These are phyloP conservation scores for Cephus pygmeus DNA, from an alignment of 2,888 invertebrate genomes.

Conservation along the genomic window DNA sequence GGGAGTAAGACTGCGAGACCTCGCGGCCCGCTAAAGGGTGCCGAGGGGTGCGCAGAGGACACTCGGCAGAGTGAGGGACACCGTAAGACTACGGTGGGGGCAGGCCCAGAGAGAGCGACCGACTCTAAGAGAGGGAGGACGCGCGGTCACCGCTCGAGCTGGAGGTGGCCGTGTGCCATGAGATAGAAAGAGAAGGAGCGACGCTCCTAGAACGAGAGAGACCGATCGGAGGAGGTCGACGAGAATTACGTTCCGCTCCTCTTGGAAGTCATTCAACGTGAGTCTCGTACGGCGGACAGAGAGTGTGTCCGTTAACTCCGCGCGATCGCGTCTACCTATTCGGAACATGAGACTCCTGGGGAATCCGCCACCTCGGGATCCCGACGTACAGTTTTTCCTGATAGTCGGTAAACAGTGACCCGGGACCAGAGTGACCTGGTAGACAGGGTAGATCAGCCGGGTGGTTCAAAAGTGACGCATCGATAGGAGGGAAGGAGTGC, in stretches of 20 bases:
- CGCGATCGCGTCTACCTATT: neutral
- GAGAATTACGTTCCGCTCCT: slow-evolving; percentile 35
- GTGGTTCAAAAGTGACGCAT: too few relatives aligned
- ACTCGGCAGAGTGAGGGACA: neutral
- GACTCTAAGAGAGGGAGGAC: slow-evolving; percentile 1
- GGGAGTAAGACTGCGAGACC: slow-evolving; percentile 45
- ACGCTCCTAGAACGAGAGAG: slow-evolving; percentile 12
- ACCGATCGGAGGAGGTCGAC: slow-evolving; percentile 24
- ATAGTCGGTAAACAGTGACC: neutral
- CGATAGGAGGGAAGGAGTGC: too few relatives aligned
- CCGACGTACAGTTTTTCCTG: neutral
- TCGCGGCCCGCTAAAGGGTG: neutral
- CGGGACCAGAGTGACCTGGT: neutral
- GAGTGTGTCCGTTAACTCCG: neutral
- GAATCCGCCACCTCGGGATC: neutral
- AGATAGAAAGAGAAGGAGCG: slow-evolving; percentile 1
- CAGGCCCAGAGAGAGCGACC: slow-evolving; percentile 5
- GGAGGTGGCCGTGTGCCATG: slow-evolving; percentile 12
- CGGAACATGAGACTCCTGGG: neutral
- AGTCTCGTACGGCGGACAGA: slow-evolving; percentile 38
- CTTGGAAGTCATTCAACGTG: slow-evolving; percentile 43
- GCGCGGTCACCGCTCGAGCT: slow-evolving; percentile 10
- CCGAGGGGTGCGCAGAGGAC: neutral
- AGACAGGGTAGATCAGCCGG: neutral
- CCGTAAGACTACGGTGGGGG: slow-evolving; percentile 3